Evolutionary conservation across 2,888 invertebrate genomes (phyloP).

Genomic region (Marasmarcha lunaedactyla): DNA sequence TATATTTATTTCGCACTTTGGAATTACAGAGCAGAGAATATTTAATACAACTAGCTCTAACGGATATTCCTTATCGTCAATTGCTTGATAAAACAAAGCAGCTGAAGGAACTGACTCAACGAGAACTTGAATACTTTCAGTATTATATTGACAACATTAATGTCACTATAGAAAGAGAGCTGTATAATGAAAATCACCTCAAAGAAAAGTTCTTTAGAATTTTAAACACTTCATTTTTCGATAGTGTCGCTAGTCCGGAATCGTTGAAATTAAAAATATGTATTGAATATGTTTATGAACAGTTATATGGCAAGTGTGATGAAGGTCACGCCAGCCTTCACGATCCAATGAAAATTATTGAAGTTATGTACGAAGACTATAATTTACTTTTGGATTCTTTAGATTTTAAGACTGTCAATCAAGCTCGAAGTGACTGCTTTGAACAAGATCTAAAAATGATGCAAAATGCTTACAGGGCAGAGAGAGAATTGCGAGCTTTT

Average conservation of each 20-base stretch:
- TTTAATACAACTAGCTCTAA: conserved; percentile 47
- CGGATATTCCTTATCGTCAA: conserved; percentile 36
- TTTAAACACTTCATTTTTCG: conserved; percentile 46
- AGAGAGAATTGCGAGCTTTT: conserved; percentile 49
- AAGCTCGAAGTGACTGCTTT: conserved; percentile 51
- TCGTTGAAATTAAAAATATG: conserved; percentile 56
- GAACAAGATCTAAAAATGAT: conserved; percentile 55
- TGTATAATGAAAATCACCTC: conserved; percentile 41
- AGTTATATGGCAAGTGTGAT: conserved; percentile 57
- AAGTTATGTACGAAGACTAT: conserved; percentile 57
- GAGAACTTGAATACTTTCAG: conserved; percentile 54
- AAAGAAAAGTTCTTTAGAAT: conserved; percentile 55
- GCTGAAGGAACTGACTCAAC: conserved; percentile 37
- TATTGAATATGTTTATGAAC: conserved; percentile 58
- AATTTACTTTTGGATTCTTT: conserved; percentile 50
- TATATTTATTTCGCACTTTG: conserved; percentile 52
- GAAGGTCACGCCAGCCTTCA: conserved; percentile 52
- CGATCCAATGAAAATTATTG: conserved; percentile 59
- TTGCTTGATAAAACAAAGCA: conserved; percentile 42
- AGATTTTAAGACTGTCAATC: conserved; percentile 52
- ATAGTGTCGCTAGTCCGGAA: conserved; percentile 47
- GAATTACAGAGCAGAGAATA: conserved; percentile 61
- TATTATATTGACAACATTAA: conserved; percentile 50
- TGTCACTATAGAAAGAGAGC: conserved; percentile 41
- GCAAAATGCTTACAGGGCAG: conserved; percentile 47